phyloP scores from a whole-genome alignment of 2,113 vertebrate genomes.

The Castor canadensis region DNA sequence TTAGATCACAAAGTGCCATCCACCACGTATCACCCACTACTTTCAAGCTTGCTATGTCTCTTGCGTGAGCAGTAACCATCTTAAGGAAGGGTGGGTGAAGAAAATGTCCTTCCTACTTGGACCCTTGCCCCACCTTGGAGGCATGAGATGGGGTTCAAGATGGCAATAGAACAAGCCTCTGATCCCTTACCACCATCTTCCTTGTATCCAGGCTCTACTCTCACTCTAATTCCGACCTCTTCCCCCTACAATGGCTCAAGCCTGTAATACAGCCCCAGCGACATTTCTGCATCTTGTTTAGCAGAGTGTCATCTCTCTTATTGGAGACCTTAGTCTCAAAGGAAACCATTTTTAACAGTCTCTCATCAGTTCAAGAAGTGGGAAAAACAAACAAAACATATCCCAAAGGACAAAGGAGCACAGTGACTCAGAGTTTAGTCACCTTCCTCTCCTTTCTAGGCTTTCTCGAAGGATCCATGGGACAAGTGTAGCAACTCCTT shows the following conservation, averaged over 20 bases:
- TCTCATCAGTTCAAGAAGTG: not conserved
- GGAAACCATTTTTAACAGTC: not conserved
- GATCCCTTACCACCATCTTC: not conserved
- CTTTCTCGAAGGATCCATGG: not conserved
- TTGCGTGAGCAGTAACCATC: accelerated
- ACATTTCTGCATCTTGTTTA: not conserved
- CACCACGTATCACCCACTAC: accelerated
- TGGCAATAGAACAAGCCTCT: not conserved
- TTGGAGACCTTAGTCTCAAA: not conserved
- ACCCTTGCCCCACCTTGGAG: too few relatives aligned
- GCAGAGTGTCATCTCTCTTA: not conserved
- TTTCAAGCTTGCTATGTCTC: not conserved
- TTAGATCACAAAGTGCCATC: not conserved
- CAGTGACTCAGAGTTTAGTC: not conserved
- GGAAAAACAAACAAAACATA: too few relatives aligned
- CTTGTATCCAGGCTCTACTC: not conserved
- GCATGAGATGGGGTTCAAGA: too few relatives aligned
- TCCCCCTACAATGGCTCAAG: not conserved
- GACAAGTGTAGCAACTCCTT: not conserved
- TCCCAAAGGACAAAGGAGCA: not conserved
- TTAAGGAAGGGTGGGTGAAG: accelerated
- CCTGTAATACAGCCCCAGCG: too few relatives aligned
- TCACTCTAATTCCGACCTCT: not conserved
- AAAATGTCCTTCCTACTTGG: accelerated
- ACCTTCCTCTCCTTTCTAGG: not conserved